phyloP scores from a whole-genome alignment of 2,888 invertebrate species.

The Notodonta dromedarius region DNA sequence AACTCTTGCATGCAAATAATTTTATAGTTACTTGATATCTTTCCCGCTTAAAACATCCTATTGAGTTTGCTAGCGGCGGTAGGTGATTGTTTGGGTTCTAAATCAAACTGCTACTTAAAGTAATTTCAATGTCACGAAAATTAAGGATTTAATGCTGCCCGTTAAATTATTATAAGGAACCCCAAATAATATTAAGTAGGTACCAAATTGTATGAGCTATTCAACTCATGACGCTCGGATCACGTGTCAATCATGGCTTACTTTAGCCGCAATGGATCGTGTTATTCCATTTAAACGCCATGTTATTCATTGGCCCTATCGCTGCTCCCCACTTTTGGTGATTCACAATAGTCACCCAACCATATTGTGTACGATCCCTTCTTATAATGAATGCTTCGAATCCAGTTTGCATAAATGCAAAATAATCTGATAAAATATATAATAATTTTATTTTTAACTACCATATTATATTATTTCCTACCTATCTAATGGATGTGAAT shows the following conservation, averaged over 20 bases:
- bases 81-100: no score
- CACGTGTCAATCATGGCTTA: constrained; percentile 80
- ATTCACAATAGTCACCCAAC: constrained; percentile 56
- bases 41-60: no score
- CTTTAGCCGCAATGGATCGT: constrained; percentile 68
- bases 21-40: no score
- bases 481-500: no score
- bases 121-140: neutral
- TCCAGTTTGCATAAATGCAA: constrained; percentile 33
- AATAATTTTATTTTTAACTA: no score
- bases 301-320: constrained; percentile 80
- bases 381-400: constrained; percentile 54
- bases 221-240: constrained; percentile 66
- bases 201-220: constrained; percentile 60
- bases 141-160: neutral
- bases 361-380: constrained; percentile 58
- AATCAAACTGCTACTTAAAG: no score
- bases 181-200: constrained; percentile 28
- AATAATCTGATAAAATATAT: constrained; percentile 10
- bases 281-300: constrained; percentile 75
- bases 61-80: no score
- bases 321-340: constrained; percentile 60
- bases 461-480: no score
- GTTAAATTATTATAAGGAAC: constrained; percentile 20
- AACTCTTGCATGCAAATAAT: no score